Conservation (phyloP, 2,888 invertebrate species). For the Salpingus planirostris region DNA sequence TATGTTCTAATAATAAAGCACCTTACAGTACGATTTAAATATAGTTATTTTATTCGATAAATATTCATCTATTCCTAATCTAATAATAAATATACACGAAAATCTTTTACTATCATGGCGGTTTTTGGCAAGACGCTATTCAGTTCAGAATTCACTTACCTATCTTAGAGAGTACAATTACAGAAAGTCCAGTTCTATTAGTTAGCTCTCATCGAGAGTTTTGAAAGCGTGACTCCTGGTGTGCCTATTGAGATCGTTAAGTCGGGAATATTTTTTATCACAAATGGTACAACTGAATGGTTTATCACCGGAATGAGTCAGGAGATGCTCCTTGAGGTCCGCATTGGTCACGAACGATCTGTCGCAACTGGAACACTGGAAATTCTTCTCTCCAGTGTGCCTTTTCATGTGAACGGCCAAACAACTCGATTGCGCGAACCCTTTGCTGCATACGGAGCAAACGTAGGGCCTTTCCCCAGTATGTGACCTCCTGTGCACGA, state of each 20-base stretch:
- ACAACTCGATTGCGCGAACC: conserved; percentile 40
- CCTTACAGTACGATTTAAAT: no score
- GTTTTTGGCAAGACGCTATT: no score
- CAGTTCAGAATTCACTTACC: no score
- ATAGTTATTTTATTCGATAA: no score
- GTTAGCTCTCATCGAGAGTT: conserved; percentile 11
- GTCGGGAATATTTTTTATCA: conserved; percentile 27
- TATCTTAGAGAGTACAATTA: no score
- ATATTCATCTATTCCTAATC: no score
- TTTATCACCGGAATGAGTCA: conserved; percentile 27
- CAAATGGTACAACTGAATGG: conserved; percentile 29
- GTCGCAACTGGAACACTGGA: conserved; percentile 28
- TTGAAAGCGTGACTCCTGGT: conserved; percentile 22
- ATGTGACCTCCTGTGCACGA: conserved; percentile 37
- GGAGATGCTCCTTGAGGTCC: conserved; percentile 28
- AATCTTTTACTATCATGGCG: no score
- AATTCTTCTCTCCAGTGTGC: conserved; percentile 34
- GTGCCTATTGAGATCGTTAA: conserved; percentile 30
- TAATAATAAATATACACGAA: no score
- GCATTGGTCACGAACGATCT: conserved; percentile 30
- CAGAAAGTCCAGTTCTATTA: conserved; percentile 2
- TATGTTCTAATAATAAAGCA: no score
- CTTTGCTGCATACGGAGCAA: conserved; percentile 36
- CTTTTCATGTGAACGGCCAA: conserved; percentile 39
- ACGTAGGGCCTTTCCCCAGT: conserved; percentile 39